These are phyloP conservation scores for Byasa hedistus DNA, from an alignment of 2,888 invertebrate genomes.

Conservation along the genomic window DNA sequence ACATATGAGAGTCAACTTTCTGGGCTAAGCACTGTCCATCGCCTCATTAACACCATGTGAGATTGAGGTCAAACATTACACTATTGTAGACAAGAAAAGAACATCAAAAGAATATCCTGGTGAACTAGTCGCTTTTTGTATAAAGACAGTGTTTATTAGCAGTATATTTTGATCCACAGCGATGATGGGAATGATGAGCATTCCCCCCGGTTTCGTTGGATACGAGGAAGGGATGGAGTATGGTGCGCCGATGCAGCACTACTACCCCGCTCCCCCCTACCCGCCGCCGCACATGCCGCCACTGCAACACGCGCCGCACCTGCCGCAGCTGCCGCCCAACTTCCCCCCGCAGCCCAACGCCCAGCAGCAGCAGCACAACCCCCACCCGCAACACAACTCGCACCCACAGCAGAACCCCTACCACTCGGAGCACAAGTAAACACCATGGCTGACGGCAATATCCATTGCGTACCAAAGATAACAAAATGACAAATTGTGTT, in stretches of 20 bases:
- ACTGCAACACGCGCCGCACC: conserved; percentile 31
- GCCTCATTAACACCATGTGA: no score
- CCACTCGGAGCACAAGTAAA: conserved; percentile 53
- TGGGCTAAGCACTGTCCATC: no score
- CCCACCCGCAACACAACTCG: conserved; percentile 27
- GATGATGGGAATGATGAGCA: conserved; percentile 73
- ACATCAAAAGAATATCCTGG: no score
- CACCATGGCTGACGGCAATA: background rate
- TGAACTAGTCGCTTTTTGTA: no score
- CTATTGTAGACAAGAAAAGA: no score
- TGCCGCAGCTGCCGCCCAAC: conserved; percentile 33
- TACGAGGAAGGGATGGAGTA: conserved; percentile 66
- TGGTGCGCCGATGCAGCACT: conserved; percentile 49
- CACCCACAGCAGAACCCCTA: conserved; percentile 24
- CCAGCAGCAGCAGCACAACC: conserved; percentile 32
- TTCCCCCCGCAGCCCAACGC: conserved; percentile 33
- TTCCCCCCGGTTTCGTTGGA: conserved; percentile 60
- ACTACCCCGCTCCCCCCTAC: conserved; percentile 36
- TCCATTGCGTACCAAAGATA: background rate
- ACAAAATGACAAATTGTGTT: no score
- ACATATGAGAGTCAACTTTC: no score
- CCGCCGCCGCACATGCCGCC: conserved; percentile 36
- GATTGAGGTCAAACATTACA: no score
- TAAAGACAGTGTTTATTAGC: no score
- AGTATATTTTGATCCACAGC: conserved; percentile 40